These are phyloP conservation scores for Pseudococcus jackbeardsleyi DNA, from an alignment of 2,888 invertebrate species.

Conservation along the genomic window DNA sequence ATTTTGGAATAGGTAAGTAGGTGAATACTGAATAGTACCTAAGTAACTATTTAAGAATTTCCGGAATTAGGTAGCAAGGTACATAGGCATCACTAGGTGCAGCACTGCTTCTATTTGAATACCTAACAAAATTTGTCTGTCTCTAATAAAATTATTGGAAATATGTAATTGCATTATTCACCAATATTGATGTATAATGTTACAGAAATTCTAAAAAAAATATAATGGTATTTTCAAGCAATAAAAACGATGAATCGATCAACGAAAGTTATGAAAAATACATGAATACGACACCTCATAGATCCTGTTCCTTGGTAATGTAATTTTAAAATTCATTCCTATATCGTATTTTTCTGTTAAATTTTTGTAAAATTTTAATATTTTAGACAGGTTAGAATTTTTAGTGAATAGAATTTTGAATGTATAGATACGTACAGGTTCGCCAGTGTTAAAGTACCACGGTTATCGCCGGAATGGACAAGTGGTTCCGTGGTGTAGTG, in stretches of 20 bases:
- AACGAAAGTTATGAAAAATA: constrained; percentile 51
- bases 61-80: no score
- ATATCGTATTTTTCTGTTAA: neutral
- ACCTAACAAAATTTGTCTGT: no score
- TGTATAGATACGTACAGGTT: neutral
- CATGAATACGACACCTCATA: constrained; percentile 49
- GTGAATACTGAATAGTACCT: no score
- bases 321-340: neutral
- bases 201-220: constrained; percentile 61
- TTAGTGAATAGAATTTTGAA: neutral
- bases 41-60: no score
- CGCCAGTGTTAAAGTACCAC: neutral
- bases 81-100: no score
- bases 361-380: neutral
- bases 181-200: neutral
- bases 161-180: neutral
- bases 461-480: neutral
- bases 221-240: constrained; percentile 57
- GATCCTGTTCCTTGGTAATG: constrained; percentile 62
- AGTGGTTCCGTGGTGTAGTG: constrained; percentile 67
- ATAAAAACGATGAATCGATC: constrained; percentile 52
- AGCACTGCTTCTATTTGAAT: no score
- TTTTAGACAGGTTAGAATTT: neutral
- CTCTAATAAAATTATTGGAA: neutral
- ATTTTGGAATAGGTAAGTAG: no score